phyloP scores from a whole-genome alignment of 2,888 invertebrate species.

The Caenorhabditis sp. region DNA sequence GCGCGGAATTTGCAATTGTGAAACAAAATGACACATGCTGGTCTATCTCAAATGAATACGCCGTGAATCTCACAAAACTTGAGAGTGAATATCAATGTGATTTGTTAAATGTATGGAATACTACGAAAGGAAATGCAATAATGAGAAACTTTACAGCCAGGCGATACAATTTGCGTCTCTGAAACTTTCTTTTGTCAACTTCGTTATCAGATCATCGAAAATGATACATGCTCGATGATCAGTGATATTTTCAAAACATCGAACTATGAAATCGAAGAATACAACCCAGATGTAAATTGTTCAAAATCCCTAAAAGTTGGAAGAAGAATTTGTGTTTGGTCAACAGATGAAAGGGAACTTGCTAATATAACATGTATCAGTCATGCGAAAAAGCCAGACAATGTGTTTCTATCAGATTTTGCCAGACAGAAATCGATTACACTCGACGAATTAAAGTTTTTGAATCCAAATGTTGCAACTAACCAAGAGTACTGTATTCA shows the following conservation, averaged over 20 bases:
- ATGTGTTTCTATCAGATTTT: too few species aligned
- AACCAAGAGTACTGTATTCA: conserved; percentile 2
- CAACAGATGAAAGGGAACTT: not conserved
- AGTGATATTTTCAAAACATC: conserved; percentile 12
- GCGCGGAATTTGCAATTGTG: conserved; percentile 4
- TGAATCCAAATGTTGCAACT: conserved; percentile 15
- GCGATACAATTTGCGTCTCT: conserved; percentile 21
- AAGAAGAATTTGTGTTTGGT: conserved; percentile 9
- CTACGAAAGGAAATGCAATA: too few species aligned
- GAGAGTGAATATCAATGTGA: conserved; percentile 11
- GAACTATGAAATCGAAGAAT: conserved; percentile 8
- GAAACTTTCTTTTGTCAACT: conserved; percentile 17
- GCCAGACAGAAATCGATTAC: not conserved
- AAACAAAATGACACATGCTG: conserved; percentile 11
- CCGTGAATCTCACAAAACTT: conserved; percentile 3
- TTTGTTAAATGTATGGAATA: not conserved
- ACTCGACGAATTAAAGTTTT: conserved; percentile 18
- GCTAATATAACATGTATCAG: conserved; percentile 2
- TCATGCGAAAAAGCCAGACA: not conserved
- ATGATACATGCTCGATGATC: conserved; percentile 17
- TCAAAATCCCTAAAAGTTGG: not conserved
- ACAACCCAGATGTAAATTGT: not conserved
- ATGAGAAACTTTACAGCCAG: conserved; percentile 5
- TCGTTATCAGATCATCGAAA: conserved; percentile 6
- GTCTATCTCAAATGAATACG: conserved; percentile 13